These are phyloP conservation scores for Brachyopa scutellaris DNA, from an alignment of 2,888 invertebrate genomes.

Conservation along the genomic window DNA sequence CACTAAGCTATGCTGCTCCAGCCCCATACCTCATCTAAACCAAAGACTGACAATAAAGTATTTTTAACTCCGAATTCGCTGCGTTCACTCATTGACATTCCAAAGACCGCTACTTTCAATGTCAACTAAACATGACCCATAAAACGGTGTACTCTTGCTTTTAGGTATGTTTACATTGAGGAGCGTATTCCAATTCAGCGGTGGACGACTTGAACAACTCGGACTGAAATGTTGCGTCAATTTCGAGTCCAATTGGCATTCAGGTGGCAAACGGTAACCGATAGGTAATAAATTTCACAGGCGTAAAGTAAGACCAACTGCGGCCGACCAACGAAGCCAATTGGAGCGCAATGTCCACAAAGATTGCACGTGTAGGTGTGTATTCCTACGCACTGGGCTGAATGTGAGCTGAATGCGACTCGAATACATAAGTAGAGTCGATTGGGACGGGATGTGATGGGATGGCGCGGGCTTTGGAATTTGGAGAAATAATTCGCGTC, in stretches of 20 bases:
- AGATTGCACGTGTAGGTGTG: neutral
- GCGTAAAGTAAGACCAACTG: slow-evolving; percentile 37
- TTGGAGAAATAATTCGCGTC: slow-evolving; percentile 39
- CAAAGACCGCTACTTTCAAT: slow-evolving; percentile 33
- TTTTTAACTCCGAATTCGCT: slow-evolving; percentile 4
- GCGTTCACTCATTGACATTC: slow-evolving; percentile 14
- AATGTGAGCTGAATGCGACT: slow-evolving; percentile 48
- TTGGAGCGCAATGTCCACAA: slow-evolving; percentile 47
- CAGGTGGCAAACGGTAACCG: slow-evolving; percentile 29
- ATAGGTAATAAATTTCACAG: slow-evolving; percentile 49
- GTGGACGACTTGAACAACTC: slow-evolving; percentile 23
- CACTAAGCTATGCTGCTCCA: slow-evolving; percentile 44
- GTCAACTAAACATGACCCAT: slow-evolving; percentile 44
- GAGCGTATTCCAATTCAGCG: slow-evolving; percentile 12
- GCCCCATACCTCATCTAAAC: slow-evolving; percentile 44
- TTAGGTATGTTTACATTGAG: slow-evolving; percentile 34
- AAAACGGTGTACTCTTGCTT: slow-evolving; percentile 12
- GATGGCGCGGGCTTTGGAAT: slow-evolving; percentile 28
- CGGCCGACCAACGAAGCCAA: slow-evolving; percentile 20
- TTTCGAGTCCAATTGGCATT: slow-evolving; percentile 38
- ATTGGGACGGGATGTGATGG: slow-evolving; percentile 11
- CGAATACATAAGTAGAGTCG: slow-evolving; percentile 35
- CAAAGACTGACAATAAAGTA: slow-evolving; percentile 53
- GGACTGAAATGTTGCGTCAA: slow-evolving; percentile 46
- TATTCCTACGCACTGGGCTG: slow-evolving; percentile 9